These are phyloP conservation scores for Nothoprocta perdicaria DNA, from an alignment of 2,113 vertebrate species.

Conservation along the genomic window DNA sequence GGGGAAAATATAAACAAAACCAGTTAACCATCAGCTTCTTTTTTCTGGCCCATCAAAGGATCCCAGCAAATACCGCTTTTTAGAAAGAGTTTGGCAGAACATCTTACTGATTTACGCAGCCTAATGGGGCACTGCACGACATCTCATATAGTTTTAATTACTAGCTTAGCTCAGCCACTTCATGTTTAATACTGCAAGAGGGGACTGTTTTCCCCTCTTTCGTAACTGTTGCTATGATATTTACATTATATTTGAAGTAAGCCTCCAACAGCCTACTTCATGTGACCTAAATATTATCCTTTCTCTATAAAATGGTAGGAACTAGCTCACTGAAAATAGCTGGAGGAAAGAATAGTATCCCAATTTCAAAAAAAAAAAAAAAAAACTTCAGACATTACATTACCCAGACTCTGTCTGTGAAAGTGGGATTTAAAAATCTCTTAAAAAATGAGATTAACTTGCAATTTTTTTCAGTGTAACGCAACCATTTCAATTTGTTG, in stretches of 20 bases:
- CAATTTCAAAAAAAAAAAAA: not conserved
- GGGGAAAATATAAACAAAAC: not conserved
- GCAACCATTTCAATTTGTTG: not conserved
- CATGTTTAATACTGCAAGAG: constrained; percentile 12
- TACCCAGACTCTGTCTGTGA: not conserved
- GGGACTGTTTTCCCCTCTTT: constrained; percentile 16
- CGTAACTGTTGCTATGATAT: constrained; percentile 50
- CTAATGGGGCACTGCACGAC: not conserved
- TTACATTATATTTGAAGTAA: constrained; percentile 64
- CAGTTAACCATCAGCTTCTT: not conserved
- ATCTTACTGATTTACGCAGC: not conserved
- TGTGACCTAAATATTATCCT: constrained; percentile 75
- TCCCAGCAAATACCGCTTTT: not conserved
- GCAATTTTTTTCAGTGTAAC: not conserved
- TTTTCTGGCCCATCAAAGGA: not conserved
- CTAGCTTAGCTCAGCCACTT: not conserved
- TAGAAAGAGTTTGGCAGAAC: not conserved
- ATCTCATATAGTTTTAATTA: constrained; percentile 50
- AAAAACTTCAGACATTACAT: constrained; percentile 33
- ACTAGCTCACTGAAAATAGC: constrained; percentile 67
- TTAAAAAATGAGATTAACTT: not conserved
- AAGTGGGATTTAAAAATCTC: not conserved
- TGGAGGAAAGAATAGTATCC: constrained; percentile 45
- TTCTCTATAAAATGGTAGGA: constrained; percentile 64
- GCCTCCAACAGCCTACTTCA: constrained; percentile 49